Base-by-base conservation (phyloP, 2,888 invertebrate genomes). In the Leucoma salicis region DNA sequence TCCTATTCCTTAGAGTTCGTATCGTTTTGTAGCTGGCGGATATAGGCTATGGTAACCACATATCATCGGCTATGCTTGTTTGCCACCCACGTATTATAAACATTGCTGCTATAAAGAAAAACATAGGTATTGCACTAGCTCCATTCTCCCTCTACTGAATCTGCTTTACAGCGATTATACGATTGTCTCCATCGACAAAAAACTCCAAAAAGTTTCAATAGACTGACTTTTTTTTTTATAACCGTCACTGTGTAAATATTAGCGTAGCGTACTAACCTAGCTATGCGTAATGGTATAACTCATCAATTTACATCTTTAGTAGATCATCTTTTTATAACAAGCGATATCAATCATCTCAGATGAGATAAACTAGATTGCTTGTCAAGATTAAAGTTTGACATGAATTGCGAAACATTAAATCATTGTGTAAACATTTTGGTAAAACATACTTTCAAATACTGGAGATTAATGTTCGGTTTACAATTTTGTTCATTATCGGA, bases 341-440 rank as follows among this genome's bases (percentile, higher is more conserved):
- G 33, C 39, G 39, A 27, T 55, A 48, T 43, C 43, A 50, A 42
- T 31, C 46, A 59, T 48, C 53, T 47, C 45, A 50, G 46, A 46
- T 38, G 43, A 29, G 13, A 34, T 49, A 57, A 53, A 47, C 39
- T 39, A 52, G 55, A 55, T 43, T 42, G 24, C 42, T 41, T 49
- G 41, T 46, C 47, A 39, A 57, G 57, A 59, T 60, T 49, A 57
- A 48, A 35, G 29, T 48, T 35, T 42, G 42, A 38, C 49, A 56
- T 14, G 39, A 37, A 56, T 50, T 46, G 47, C 15, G 21, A 46
- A 48, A 45, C 46, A 45, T 46, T 39, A 46, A 45, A 32, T 49
- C 52, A 55, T 38, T 42, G 13, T 24, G 32, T 47, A 47, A 44
- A 46, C 31, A 52, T 32, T n/a, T 31, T 4, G 29, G 5, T 29